Conservation (phyloP, 1,140 invertebrate genomes). For the Drosophila pandora region DNA sequence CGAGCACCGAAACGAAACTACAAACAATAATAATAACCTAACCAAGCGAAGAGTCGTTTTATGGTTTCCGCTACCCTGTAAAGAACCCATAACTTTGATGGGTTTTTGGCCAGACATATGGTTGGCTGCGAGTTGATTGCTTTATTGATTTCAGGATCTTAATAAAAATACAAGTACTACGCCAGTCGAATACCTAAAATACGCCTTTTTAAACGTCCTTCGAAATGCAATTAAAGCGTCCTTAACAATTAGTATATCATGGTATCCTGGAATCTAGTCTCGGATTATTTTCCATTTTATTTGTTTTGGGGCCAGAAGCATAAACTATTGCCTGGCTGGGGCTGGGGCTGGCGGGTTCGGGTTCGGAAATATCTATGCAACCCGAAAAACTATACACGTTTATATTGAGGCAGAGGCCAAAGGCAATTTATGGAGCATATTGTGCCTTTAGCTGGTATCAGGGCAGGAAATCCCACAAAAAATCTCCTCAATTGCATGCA, state of each 20-base stretch:
- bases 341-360: no score
- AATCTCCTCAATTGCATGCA: constrained; percentile 80
- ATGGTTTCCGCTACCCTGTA: constrained; percentile 32
- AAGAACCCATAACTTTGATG: not conserved
- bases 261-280: not conserved
- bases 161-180: not conserved
- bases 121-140: not conserved
- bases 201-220: not conserved
- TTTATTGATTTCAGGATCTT: not conserved
- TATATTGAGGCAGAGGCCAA: constrained; percentile 47
- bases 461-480: constrained; percentile 75
- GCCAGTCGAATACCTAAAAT: no score
- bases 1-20: constrained; percentile 48
- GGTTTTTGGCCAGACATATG: not conserved
- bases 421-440: constrained; percentile 74
- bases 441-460: constrained; percentile 70
- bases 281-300: not conserved
- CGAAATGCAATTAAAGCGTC: constrained; percentile 39
- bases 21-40: constrained; percentile 62
- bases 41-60: constrained; percentile 27
- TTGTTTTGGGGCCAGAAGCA: constrained; percentile 34
- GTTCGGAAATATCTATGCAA: constrained; percentile 21
- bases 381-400: constrained; percentile 1
- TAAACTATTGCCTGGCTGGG: constrained; percentile 48
- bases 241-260: constrained; percentile 10